Evolutionary conservation across 2,888 invertebrate species (phyloP).

Genomic region (Phlogophora meticulosa): DNA sequence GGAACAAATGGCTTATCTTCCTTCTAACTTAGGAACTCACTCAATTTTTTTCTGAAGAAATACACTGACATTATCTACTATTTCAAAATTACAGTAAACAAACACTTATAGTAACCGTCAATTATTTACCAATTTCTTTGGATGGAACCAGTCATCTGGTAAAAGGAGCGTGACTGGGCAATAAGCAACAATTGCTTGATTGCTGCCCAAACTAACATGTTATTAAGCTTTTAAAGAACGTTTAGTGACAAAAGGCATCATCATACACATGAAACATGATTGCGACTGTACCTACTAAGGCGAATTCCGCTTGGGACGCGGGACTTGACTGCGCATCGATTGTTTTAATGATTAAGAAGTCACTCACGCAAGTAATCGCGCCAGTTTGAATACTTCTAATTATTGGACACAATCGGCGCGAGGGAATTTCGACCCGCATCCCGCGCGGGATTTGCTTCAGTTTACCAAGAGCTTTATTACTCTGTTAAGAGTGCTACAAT

Average conservation of each 20-base stretch:
- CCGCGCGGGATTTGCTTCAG: no score
- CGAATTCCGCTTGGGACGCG: no score
- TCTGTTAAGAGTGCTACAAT: constrained; percentile 47
- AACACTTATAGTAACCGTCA: constrained; percentile 70
- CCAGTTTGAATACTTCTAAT: no score
- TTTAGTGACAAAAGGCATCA: constrained; percentile 76
- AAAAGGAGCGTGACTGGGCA: constrained; percentile 74
- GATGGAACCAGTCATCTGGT: constrained; percentile 70
- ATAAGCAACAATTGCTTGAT: constrained; percentile 74
- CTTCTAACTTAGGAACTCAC: no score
- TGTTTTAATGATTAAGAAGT: no score
- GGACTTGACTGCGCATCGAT: no score
- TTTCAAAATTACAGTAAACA: constrained; percentile 68
- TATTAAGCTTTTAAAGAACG: constrained; percentile 81
- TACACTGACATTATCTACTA: constrained; percentile 20
- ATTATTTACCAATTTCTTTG: constrained; percentile 71
- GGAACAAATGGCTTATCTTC: neutral
- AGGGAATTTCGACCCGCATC: no score
- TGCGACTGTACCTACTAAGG: neutral
- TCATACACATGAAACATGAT: constrained; percentile 55
- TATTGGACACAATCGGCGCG: no score
- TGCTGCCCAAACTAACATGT: constrained; percentile 74
- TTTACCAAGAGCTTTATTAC: constrained; percentile 31
- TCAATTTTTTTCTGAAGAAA: constrained; percentile 16
- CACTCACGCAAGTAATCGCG: no score